Conservation (phyloP, 2,113 vertebrate species). For the Corythornis madagascariensis region DNA sequence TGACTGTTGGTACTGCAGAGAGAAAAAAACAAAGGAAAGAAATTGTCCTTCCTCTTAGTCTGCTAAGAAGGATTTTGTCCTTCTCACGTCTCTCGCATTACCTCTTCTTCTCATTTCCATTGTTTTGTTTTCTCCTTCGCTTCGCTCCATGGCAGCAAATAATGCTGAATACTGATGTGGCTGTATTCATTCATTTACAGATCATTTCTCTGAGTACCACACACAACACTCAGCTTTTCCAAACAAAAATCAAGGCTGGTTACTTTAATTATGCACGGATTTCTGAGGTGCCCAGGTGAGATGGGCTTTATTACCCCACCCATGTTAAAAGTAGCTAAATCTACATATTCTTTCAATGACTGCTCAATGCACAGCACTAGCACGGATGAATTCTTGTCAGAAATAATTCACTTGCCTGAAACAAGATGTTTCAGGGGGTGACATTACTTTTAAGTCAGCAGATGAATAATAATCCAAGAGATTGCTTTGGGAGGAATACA, state of each 20-base stretch:
- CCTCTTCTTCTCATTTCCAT: constrained; percentile 42
- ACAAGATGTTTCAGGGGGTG: constrained; percentile 45
- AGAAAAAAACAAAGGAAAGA: neutral
- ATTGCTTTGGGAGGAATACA: constrained; percentile 24
- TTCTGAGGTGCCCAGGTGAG: constrained; percentile 32
- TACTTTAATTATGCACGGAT: constrained; percentile 47
- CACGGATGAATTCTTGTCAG: constrained; percentile 45
- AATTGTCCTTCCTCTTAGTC: neutral
- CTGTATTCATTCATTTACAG: constrained; percentile 23
- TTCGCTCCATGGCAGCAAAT: constrained; percentile 21
- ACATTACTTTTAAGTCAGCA: constrained; percentile 56
- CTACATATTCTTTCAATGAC: constrained; percentile 32
- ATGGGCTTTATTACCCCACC: neutral
- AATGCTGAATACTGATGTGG: neutral
- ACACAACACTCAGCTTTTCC: neutral
- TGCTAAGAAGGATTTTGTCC: constrained; percentile 22
- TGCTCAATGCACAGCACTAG: neutral
- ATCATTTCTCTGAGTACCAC: constrained; percentile 26
- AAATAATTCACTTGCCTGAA: constrained; percentile 59
- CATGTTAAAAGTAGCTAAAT: constrained; percentile 1
- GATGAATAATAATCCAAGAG: constrained; percentile 49
- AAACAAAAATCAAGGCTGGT: constrained; percentile 41
- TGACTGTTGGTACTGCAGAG: neutral
- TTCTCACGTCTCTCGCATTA: neutral
- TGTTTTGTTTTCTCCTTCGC: constrained; percentile 59